Percentiles rank a stretch among this genome's conserved stretches.
phyloP scores from a whole-genome alignment of 64 coral and sea anemone genomes.

The Montipora foliosa region DNA sequence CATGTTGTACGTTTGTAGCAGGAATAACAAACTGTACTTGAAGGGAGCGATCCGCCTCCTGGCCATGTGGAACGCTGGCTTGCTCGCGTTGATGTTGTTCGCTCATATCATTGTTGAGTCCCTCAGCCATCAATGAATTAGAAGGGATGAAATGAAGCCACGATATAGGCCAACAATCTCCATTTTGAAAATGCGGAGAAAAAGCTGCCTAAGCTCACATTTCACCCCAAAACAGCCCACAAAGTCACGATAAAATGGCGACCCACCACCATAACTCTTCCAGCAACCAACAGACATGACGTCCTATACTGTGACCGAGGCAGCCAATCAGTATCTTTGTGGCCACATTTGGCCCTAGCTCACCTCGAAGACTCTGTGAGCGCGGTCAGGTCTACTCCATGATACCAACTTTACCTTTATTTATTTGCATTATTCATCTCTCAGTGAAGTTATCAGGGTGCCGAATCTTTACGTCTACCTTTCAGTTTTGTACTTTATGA shows the following conservation, averaged over 20 bases:
- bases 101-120: constrained; percentile 98
- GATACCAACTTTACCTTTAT: neutral
- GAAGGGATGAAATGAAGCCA: constrained; percentile 57
- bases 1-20: constrained; percentile 47
- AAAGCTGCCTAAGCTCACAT: constrained; percentile 22
- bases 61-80: constrained; percentile 87
- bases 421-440: constrained; percentile 9
- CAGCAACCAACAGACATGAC: constrained; percentile 93
- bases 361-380: constrained; percentile 61
- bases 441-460: neutral
- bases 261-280: constrained; percentile 84
- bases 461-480: neutral
- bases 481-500: neutral
- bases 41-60: constrained; percentile 96
- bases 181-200: constrained; percentile 75
- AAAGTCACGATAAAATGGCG: constrained; percentile 82
- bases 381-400: constrained; percentile 58
- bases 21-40: constrained; percentile 73
- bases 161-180: constrained; percentile 60
- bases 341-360: constrained; percentile 90
- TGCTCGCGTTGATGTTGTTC: constrained; percentile 91
- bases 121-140: constrained; percentile 89
- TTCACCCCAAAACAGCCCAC: constrained; percentile 81
- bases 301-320: constrained; percentile 80
- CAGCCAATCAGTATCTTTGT: constrained; percentile 76